Percentiles rank a stretch among this genome's conserved stretches.
Evolutionary conservation across 2,113 vertebrate species (phyloP).

Genomic region (Elaphurus davidianus): DNA sequence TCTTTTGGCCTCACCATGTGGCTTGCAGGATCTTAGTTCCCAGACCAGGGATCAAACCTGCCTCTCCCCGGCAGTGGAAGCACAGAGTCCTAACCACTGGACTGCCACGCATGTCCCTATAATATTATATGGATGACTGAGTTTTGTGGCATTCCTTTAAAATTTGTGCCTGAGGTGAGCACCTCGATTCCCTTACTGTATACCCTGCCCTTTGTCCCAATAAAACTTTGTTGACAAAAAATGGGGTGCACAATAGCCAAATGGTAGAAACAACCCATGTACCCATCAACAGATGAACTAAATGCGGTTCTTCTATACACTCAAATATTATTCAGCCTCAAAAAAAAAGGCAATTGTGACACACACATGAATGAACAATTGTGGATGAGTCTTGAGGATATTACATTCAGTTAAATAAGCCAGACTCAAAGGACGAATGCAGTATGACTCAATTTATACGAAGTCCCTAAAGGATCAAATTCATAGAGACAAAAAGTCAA

Average conservation of each 20-base stretch:
- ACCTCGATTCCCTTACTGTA: too few species aligned
- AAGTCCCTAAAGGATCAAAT: background rate
- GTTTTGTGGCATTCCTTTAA: background rate
- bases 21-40: background rate
- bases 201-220: too few species aligned
- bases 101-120: background rate
- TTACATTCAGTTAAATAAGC: background rate
- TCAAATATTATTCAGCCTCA: background rate
- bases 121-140: background rate
- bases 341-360: background rate
- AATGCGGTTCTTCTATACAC: background rate
- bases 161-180: background rate
- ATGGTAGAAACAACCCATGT: background rate
- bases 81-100: background rate
- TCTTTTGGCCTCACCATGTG: background rate
- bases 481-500: background rate
- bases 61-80: background rate
- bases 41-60: background rate
- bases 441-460: background rate
- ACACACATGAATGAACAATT: background rate
- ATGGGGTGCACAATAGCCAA: background rate
- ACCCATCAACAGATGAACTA: background rate
- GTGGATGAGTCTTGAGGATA: background rate
- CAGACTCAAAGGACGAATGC: background rate
- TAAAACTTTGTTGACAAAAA: background rate